These are phyloP conservation scores for Microplitis mediator DNA, from an alignment of 1,140 invertebrate genomes.

Conservation along the genomic window DNA sequence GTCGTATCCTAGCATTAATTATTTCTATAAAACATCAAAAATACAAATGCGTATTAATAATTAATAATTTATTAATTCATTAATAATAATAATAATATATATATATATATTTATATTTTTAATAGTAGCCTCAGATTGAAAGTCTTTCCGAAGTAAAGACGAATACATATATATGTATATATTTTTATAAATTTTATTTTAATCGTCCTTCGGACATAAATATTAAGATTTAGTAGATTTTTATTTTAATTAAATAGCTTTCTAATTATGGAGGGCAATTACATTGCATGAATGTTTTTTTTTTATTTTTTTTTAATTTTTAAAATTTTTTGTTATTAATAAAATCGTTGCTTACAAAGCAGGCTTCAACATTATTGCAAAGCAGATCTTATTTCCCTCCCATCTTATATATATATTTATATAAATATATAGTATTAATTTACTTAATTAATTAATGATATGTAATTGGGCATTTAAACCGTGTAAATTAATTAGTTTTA, in stretches of 20 bases:
- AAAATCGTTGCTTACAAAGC: slow-evolving; percentile 9
- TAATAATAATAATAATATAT: not conserved
- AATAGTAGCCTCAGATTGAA: too few species aligned
- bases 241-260: not conserved
- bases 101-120: not conserved
- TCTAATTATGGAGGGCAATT: slow-evolving; percentile 24
- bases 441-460: slow-evolving; percentile 11
- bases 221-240: not conserved
- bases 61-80: not conserved
- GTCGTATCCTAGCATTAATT: not conserved
- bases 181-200: too few species aligned
- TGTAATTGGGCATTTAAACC: slow-evolving; percentile 6
- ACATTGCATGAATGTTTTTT: slow-evolving; percentile 17
- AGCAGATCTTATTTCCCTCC: not conserved
- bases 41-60: not conserved
- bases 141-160: too few species aligned
- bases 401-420: too few species aligned
- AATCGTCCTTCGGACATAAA: not conserved
- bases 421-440: not conserved
- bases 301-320: not conserved
- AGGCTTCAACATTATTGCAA: not conserved
- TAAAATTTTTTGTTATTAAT: slow-evolving; percentile 9
- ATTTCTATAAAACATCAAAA: slow-evolving; percentile 3
- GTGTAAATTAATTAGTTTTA: slow-evolving; percentile 9
- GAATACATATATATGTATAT: too few species aligned